These are phyloP conservation scores for Lonchura striata DNA, from an alignment of 2,113 vertebrate genomes.

Conservation along the genomic window DNA sequence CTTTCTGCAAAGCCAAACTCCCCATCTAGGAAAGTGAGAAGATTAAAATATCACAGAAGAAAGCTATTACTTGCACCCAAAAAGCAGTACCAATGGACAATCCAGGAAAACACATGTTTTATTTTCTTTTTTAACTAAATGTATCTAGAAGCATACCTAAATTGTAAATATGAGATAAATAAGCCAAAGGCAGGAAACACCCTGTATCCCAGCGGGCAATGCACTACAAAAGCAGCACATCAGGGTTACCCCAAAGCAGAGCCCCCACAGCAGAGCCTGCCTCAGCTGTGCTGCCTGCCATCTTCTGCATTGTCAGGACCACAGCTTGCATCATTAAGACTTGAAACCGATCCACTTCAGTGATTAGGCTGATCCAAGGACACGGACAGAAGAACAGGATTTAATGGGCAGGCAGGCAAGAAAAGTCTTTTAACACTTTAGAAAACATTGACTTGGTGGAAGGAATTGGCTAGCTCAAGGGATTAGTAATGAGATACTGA, in stretches of 20 bases:
- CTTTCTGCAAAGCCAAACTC: neutral
- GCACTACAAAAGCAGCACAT: neutral
- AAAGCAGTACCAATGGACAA: neutral
- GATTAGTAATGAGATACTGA: slow-evolving; percentile 70
- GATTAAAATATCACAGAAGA: neutral
- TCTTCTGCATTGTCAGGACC: neutral
- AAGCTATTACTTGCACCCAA: neutral
- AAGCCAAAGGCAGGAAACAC: neutral
- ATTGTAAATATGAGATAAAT: neutral
- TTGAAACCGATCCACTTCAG: slow-evolving; percentile 55
- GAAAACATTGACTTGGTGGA: slow-evolving; percentile 60
- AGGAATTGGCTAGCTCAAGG: slow-evolving; percentile 66
- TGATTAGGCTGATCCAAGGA: slow-evolving; percentile 63
- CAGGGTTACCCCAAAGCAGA: neutral
- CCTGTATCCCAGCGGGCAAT: neutral
- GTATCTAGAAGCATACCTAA: neutral
- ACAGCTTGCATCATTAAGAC: slow-evolving; percentile 3
- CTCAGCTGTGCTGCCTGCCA: neutral
- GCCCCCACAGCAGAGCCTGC: neutral
- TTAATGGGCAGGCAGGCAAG: slow-evolving; percentile 56
- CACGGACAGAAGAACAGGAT: slow-evolving; percentile 34
- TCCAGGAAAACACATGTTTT: neutral
- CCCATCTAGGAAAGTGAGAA: neutral
- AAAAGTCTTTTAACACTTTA: slow-evolving; percentile 68
- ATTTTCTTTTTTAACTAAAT: neutral